These are phyloP conservation scores for Xenentodon cancila DNA, from an alignment of 2,797 vertebrate species.

Conservation along the genomic window DNA sequence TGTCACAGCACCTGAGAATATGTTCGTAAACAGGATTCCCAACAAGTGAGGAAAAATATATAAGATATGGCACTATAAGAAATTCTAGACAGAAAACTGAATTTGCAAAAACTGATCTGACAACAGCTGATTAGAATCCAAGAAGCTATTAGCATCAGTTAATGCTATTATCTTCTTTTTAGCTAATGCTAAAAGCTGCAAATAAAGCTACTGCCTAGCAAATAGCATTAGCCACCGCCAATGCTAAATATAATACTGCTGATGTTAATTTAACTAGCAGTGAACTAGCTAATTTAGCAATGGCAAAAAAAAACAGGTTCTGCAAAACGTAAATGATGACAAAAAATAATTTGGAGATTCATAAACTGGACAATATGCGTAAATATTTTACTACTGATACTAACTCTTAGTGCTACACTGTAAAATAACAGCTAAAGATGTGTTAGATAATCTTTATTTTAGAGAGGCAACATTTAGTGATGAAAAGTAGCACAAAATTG, in stretches of 20 bases:
- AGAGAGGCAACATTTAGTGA: constrained; percentile 24
- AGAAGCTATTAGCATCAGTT: too few species aligned
- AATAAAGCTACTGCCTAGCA: too few species aligned
- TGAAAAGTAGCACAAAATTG: constrained; percentile 31
- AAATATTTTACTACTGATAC: background rate
- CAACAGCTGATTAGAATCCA: background rate
- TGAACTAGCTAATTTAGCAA: too few species aligned
- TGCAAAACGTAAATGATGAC: constrained; percentile 7
- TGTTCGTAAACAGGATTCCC: constrained; percentile 4
- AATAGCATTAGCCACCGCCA: too few species aligned
- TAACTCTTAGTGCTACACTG: constrained; percentile 8
- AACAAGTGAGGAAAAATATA: constrained; percentile 21
- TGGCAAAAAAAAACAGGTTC: background rate
- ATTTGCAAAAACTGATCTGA: constrained; percentile 16
- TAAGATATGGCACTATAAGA: background rate
- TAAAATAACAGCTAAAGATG: background rate
- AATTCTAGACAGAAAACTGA: constrained; percentile 21
- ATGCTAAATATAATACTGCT: too few species aligned
- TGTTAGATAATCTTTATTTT: constrained; percentile 14
- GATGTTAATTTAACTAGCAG: too few species aligned
- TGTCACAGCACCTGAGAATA: constrained; percentile 22
- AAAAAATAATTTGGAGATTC: background rate
- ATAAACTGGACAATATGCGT: too few species aligned
- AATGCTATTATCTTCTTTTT: too few species aligned
- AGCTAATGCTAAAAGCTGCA: too few species aligned